These are phyloP conservation scores for Zelostemma sp. DNA, from an alignment of 1,140 invertebrate species.

Conservation along the genomic window DNA sequence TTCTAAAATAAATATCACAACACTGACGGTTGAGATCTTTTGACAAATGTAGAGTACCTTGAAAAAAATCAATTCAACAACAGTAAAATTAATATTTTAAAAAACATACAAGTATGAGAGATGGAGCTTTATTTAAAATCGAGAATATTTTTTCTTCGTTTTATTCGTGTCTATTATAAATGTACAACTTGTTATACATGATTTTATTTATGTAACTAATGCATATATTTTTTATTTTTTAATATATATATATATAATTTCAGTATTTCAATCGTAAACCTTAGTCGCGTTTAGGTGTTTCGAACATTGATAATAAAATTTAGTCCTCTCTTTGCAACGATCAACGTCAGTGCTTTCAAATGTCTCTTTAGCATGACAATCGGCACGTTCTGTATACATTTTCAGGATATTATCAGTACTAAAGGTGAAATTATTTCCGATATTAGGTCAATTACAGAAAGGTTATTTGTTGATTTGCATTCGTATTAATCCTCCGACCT, in stretches of 20 bases:
- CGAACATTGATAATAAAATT: slow-evolving; percentile 32
- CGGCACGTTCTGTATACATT: too few species aligned
- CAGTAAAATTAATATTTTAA: too few species aligned
- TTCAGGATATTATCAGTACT: too few species aligned
- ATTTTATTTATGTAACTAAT: slow-evolving; percentile 60
- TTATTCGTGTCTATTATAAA: slow-evolving; percentile 69
- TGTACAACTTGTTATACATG: slow-evolving; percentile 67
- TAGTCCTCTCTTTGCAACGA: slow-evolving; percentile 11
- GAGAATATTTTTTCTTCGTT: slow-evolving; percentile 48
- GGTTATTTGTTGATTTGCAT: too few species aligned
- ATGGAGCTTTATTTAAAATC: slow-evolving; percentile 6
- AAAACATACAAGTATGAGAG: too few species aligned
- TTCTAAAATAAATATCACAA: slow-evolving; percentile 70
- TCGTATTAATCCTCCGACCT: too few species aligned
- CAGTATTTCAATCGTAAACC: slow-evolving; percentile 39
- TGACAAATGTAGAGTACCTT: background rate
- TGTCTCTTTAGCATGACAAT: background rate
- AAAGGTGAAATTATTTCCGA: too few species aligned
- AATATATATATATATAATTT: slow-evolving; percentile 42
- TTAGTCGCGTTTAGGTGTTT: slow-evolving; percentile 37
- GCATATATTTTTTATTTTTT: slow-evolving; percentile 41
- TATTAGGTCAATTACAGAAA: too few species aligned
- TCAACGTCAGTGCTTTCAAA: slow-evolving; percentile 3
- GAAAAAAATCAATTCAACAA: too few species aligned
- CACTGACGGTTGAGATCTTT: slow-evolving; percentile 32